Evolutionary conservation across 1,140 invertebrate species (phyloP), one percentile per base, ranked within the genome.

Genomic region (Drosophila quadrilineata): DNA sequence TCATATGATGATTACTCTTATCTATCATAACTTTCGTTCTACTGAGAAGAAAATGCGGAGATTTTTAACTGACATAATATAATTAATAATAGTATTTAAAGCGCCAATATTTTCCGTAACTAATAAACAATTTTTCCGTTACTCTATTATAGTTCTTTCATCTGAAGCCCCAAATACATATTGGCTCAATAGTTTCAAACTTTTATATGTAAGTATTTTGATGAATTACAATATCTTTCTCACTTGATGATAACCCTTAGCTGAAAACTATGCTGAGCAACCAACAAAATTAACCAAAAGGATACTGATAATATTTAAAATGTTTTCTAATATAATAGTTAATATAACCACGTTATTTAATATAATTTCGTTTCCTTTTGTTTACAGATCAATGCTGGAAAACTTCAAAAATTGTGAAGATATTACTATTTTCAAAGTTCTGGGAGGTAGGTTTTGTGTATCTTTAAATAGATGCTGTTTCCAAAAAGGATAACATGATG

Each of bases 21-120:
- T 67, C 62, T 75, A 85, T 68, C 8, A 38, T 84, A 85, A 85
- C 79, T 85, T 85, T 85, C 79, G 79, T 85, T 85, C 79, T 85
- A 86, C 79, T 79, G 79, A 85, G 79, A 43, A 46, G 54, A 72
- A 64, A 71, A 65, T 85, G 79, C 79, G 79, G 79, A 85, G 48
- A 71, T 59, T 62, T 22, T 14, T 45, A 70, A 33, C 80, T 86
- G 71, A 85, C n/a, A n/a, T n/a, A n/a, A n/a, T n/a, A n/a, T n/a
- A n/a, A n/a, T n/a, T n/a, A n/a, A n/a, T n/a, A n/a, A n/a, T n/a
- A n/a, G n/a, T n/a, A n/a, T n/a, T n/a, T n/a, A n/a, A n/a, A n/a
- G n/a, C n/a, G n/a, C n/a, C 1, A 3, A 26, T 36, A 49, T 29
- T 45, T 43, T n/a, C n/a, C n/a, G n/a, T n/a, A n/a, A n/a, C n/a